Conservation (phyloP, 2,113 vertebrate genomes). For the Esox niger region DNA sequence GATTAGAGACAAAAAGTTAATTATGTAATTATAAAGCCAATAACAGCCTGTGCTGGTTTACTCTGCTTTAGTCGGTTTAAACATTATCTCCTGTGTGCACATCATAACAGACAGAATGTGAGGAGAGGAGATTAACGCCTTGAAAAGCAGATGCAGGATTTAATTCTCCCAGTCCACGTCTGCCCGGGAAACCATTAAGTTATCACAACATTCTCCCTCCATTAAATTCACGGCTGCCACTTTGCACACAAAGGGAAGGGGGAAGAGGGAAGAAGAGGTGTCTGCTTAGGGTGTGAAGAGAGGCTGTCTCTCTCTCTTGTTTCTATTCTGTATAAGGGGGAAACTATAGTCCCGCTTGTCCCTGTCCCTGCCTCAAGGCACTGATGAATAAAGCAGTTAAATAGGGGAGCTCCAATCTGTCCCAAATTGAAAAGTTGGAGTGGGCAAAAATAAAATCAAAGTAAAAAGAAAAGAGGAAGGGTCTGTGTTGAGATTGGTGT, state of each 20-base stretch:
- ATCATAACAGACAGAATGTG: slow-evolving; percentile 99
- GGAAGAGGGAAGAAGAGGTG: slow-evolving; percentile 68
- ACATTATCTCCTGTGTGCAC: slow-evolving; percentile 99
- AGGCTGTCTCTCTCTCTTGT: slow-evolving; percentile 77
- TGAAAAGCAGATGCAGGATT: slow-evolving; percentile 99
- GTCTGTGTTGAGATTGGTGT: slow-evolving; percentile 69
- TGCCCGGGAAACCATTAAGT: slow-evolving; percentile 99
- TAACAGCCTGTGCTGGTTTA: slow-evolving; percentile 99
- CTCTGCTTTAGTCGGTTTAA: slow-evolving; percentile 99
- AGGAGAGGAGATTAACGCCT: slow-evolving; percentile 99
- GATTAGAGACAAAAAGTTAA: slow-evolving; percentile 99
- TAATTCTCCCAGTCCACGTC: slow-evolving; percentile 98
- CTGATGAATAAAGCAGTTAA: slow-evolving; percentile 86
- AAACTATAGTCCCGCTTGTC: too few species aligned
- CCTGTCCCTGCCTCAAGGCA: slow-evolving; percentile 81
- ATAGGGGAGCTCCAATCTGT: slow-evolving; percentile 86
- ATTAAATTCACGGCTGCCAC: slow-evolving; percentile 97
- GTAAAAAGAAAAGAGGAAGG: slow-evolving; percentile 66
- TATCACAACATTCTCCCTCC: slow-evolving; percentile 98
- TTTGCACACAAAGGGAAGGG: slow-evolving; percentile 94
- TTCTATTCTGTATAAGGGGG: slow-evolving; percentile 89
- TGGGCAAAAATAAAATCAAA: slow-evolving; percentile 75
- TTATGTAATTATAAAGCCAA: slow-evolving; percentile 99
- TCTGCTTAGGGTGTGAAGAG: slow-evolving; percentile 38
- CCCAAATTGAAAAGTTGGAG: slow-evolving; percentile 91